phyloP scores from a whole-genome alignment of 2,113 vertebrate species.

The Raphicerus campestris region DNA sequence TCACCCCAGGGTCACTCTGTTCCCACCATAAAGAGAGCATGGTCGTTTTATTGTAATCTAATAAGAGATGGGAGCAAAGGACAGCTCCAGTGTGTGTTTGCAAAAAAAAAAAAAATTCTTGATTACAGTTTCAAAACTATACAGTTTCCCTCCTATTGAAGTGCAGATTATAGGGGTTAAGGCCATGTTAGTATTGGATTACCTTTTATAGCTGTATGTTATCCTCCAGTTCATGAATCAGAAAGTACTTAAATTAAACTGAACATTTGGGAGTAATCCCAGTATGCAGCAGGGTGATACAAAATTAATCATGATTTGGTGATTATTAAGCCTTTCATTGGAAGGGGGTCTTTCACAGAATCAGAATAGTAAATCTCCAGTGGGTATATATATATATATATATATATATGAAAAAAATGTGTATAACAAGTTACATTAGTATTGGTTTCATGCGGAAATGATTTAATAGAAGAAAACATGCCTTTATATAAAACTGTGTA shows the following conservation, averaged over 20 bases:
- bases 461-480: constrained; percentile 25
- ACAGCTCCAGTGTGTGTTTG: constrained; percentile 89
- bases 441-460: background rate
- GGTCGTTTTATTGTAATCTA: constrained; percentile 89
- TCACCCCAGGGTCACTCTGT: constrained; percentile 91
- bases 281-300: constrained; percentile 80
- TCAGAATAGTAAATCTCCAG: constrained; percentile 59
- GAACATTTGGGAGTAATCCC: constrained; percentile 87
- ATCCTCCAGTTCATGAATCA: constrained; percentile 88
- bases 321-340: constrained; percentile 80
- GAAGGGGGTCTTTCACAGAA: constrained; percentile 70
- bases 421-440: background rate
- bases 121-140: constrained; percentile 91
- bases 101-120: constrained; percentile 89
- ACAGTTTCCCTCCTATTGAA: constrained; percentile 87
- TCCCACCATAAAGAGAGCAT: constrained; percentile 90
- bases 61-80: constrained; percentile 91
- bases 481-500: background rate
- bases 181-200: constrained; percentile 87
- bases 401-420: background rate
- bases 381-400: background rate
- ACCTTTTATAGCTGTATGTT: constrained; percentile 86
- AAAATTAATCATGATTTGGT: constrained; percentile 87
- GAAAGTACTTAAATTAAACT: constrained; percentile 88
- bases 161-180: constrained; percentile 88